Conservation (phyloP, 1,140 invertebrate genomes). For the Megathymus violae region DNA sequence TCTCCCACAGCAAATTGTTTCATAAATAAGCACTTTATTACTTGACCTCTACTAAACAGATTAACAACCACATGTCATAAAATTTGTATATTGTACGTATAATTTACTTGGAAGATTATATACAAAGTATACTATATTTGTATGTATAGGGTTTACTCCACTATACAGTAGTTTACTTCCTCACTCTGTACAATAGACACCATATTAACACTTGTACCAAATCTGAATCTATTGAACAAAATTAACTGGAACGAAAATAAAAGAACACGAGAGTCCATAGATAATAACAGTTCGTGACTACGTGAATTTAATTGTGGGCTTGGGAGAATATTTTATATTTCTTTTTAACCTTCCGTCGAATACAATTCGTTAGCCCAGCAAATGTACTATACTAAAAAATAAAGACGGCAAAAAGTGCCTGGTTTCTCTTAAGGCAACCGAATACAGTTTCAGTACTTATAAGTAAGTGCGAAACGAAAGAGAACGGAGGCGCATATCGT, state of each 20-base stretch:
- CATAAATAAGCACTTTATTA: too few species aligned
- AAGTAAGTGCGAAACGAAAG: slow-evolving; percentile 36
- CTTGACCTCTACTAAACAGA: too few species aligned
- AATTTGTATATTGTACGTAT: too few species aligned
- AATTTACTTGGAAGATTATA: too few species aligned
- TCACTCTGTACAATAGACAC: too few species aligned
- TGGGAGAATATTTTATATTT: background rate
- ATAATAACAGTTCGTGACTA: slow-evolving; percentile 9
- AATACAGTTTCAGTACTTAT: slow-evolving; percentile 24
- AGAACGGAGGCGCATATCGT: slow-evolving; percentile 40
- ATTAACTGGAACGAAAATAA: background rate
- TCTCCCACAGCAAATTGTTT: too few species aligned
- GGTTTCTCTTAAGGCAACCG: slow-evolving; percentile 34
- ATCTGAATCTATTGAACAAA: slow-evolving; percentile 9
- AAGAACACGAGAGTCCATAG: background rate
- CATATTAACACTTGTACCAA: background rate
- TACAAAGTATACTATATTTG: too few species aligned
- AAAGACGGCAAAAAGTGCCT: slow-evolving; percentile 3
- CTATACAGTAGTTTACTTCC: too few species aligned
- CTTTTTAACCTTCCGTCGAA: slow-evolving; percentile 10
- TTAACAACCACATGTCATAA: too few species aligned
- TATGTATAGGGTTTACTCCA: too few species aligned
- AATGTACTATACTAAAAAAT: slow-evolving; percentile 4
- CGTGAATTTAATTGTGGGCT: slow-evolving; percentile 5
- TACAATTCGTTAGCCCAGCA: background rate